Evolutionary conservation across 2,888 invertebrate genomes (phyloP).

Genomic region (Bimastos eiseni): DNA sequence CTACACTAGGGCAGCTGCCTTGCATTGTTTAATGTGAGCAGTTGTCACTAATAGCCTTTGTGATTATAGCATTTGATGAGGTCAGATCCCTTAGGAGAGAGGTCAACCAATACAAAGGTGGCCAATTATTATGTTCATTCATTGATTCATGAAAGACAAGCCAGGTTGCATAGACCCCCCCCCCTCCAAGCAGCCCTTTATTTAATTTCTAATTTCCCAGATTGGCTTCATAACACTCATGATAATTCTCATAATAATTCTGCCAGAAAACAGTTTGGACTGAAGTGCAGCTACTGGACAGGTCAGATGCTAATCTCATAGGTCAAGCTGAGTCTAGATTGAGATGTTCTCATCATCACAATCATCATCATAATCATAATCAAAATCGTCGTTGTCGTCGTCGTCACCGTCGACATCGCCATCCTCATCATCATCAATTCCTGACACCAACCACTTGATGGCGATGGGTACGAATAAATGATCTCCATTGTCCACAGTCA

Average conservation of each 20-base stretch:
- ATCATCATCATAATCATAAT: too few relatives aligned
- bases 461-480: too few relatives aligned
- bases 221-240: not conserved
- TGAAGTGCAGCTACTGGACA: too few relatives aligned
- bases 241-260: not conserved
- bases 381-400: too few relatives aligned
- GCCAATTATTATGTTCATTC: not conserved
- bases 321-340: not conserved
- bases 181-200: not conserved
- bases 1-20: not conserved
- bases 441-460: too few relatives aligned
- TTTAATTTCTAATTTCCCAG: not conserved
- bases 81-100: not conserved
- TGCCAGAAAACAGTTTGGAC: not conserved
- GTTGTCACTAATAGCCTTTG: not conserved
- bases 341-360: not conserved
- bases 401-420: too few relatives aligned
- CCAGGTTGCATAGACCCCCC: not conserved
- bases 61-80: not conserved
- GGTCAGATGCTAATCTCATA: not conserved
- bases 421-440: too few relatives aligned
- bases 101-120: not conserved
- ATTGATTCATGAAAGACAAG: not conserved
- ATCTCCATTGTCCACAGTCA: too few relatives aligned
- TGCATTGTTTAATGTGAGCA: not conserved